A percentile compares a stretch with the other conserved stretches of the same genome.
These are phyloP conservation scores for Spongilla lacustris DNA, from an alignment of 37 sponge, comb jelly and placozoan genomes.

Conservation along the genomic window DNA sequence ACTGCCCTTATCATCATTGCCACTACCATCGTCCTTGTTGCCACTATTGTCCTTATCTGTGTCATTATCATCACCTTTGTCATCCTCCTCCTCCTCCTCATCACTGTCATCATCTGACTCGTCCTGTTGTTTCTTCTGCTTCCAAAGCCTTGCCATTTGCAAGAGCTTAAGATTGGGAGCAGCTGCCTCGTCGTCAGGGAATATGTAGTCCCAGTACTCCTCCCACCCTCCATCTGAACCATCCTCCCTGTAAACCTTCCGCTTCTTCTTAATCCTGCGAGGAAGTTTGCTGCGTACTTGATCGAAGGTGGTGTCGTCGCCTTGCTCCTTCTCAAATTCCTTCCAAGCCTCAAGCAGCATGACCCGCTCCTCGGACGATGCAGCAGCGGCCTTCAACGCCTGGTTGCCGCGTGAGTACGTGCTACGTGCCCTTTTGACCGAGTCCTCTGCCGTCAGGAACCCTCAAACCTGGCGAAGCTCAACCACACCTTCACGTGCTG, in stretches of 20 bases:
- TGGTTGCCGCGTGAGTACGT: slow-evolving; percentile 73
- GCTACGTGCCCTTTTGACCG: slow-evolving; percentile 13
- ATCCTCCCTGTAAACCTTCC: slow-evolving; percentile 88
- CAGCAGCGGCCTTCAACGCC: slow-evolving; percentile 43
- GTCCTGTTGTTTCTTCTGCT: slow-evolving; percentile 53
- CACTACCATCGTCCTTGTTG: background rate
- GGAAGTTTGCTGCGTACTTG: slow-evolving; percentile 81
- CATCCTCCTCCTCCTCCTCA: slow-evolving; percentile 30
- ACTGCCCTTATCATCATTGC: background rate
- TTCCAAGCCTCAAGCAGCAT: slow-evolving; percentile 92
- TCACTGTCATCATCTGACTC: background rate
- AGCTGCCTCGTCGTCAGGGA: slow-evolving; percentile 88
- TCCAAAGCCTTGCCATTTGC: slow-evolving; percentile 96
- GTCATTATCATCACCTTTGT: slow-evolving; percentile 34
- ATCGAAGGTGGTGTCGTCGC: slow-evolving; percentile 57
- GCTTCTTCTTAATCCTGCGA: slow-evolving; percentile 85
- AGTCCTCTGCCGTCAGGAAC: slow-evolving; percentile 31
- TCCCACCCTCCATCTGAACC: slow-evolving; percentile 98
- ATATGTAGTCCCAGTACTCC: slow-evolving; percentile 99
- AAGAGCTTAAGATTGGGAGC: slow-evolving; percentile 91
- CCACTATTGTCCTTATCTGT: background rate
- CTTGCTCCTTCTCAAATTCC: slow-evolving; percentile 80
- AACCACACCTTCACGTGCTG: slow-evolving; percentile 99
- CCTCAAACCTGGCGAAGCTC: slow-evolving; percentile 93
- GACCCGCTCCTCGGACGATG: slow-evolving; percentile 73